Evolutionary conservation across 2,797 vertebrate genomes (phyloP).

Genomic region (Anguilla pacifica): DNA sequence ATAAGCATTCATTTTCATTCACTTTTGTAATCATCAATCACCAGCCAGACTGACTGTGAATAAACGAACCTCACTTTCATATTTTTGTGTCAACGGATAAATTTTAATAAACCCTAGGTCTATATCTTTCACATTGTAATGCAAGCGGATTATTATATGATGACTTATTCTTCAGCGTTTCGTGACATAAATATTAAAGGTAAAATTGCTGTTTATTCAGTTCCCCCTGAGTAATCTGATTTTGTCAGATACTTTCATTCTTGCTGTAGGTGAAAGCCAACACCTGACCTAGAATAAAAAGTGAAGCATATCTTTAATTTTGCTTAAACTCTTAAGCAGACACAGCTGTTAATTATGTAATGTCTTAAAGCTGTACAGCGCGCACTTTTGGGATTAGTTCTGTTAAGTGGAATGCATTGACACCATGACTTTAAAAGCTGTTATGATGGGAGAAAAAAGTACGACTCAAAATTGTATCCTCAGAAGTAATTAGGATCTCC

Average conservation of each 20-base stretch:
- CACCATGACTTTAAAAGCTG: neutral
- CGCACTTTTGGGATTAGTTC: neutral
- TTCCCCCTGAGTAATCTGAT: neutral
- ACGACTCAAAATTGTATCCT: neutral
- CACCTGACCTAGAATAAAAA: neutral
- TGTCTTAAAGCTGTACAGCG: neutral
- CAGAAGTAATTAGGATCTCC: constrained; percentile 36
- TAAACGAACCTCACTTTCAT: neutral
- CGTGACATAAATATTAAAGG: neutral
- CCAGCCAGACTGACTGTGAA: neutral
- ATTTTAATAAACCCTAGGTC: neutral
- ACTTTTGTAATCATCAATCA: neutral
- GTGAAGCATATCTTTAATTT: neutral
- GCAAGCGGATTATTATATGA: neutral
- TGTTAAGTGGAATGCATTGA: neutral
- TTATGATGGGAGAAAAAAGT: neutral
- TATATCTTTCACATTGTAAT: neutral
- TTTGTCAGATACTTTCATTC: neutral
- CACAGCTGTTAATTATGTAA: neutral
- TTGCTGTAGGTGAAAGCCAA: neutral
- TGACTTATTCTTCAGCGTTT: neutral
- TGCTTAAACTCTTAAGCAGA: neutral
- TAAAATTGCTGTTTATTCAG: neutral
- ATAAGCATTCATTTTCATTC: neutral
- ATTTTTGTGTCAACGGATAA: neutral